Percentiles rank a stretch among this genome's conserved stretches.
Conservation (phyloP, 2,888 invertebrate genomes). For the Polymixis flavicincta region DNA sequence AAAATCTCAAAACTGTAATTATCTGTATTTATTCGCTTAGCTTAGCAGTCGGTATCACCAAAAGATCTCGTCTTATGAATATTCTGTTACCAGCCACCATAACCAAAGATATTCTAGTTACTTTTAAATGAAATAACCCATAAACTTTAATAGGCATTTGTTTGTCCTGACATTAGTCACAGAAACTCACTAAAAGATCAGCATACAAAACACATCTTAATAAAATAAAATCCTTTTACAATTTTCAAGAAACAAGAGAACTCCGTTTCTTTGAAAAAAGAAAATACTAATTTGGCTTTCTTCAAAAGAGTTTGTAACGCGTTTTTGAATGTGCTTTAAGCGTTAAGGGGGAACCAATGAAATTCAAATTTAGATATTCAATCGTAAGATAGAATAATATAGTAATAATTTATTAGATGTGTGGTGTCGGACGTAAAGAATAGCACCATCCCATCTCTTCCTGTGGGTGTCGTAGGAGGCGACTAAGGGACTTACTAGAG, state of each 20-base stretch:
- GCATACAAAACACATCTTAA: not conserved
- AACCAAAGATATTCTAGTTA: not conserved
- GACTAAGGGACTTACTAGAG: too few relatives aligned
- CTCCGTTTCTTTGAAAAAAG: constrained; percentile 10
- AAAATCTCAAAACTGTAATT: not conserved
- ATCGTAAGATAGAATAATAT: too few relatives aligned
- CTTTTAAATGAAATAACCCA: not conserved
- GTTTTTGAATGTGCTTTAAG: constrained; percentile 28
- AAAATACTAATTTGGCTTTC: not conserved
- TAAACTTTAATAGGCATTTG: not conserved
- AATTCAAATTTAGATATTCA: too few relatives aligned
- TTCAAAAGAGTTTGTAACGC: constrained; percentile 20
- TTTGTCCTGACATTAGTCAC: not conserved
- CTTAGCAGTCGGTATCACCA: not conserved
- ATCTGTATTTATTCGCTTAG: not conserved
- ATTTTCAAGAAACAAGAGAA: constrained; percentile 9
- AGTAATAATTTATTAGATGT: too few relatives aligned
- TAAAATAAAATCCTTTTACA: constrained; percentile 28
- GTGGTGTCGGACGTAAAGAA: too few relatives aligned
- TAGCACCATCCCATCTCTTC: too few relatives aligned
- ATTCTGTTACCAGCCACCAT: not conserved
- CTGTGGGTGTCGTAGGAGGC: too few relatives aligned
- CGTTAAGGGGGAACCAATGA: too few relatives aligned
- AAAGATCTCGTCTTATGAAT: not conserved
- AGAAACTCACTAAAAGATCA: not conserved